Percentiles rank a stretch among this genome's conserved stretches.
Conservation (phyloP, 2,888 invertebrate species). For the Carabus problematicus region DNA sequence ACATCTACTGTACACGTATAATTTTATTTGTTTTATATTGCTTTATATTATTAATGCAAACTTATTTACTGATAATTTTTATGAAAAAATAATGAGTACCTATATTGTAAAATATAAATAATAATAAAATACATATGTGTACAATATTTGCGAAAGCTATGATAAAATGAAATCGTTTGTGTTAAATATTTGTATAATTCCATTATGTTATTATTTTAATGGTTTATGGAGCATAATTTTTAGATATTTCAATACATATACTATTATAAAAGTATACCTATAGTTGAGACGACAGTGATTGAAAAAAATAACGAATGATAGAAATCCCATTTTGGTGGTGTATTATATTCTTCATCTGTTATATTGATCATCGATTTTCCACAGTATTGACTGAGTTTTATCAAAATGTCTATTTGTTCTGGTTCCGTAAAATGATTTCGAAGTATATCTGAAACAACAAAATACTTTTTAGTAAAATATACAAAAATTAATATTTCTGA, state of each 20-base stretch:
- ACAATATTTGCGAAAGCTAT: no score
- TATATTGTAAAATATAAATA: no score
- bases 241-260: conserved; percentile 2
- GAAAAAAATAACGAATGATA: conserved; percentile 92
- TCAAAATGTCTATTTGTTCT: conserved; percentile 60
- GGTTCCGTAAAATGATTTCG: conserved; percentile 7
- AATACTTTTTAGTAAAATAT: neutral
- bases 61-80: no score
- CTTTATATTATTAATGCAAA: no score
- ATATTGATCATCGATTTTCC: conserved; percentile 74
- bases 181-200: no score
- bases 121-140: no score
- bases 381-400: conserved; percentile 74
- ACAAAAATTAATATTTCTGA: neutral
- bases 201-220: no score
- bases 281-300: conserved; percentile 89
- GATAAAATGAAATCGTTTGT: no score
- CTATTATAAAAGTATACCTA: conserved; percentile 66
- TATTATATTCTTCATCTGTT: conserved; percentile 67
- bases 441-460: neutral
- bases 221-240: neutral
- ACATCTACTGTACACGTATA: no score
- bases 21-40: no score
- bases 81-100: no score
- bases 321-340: conserved; percentile 81